These are phyloP conservation scores for Yasuhikotakia modesta DNA, from an alignment of 2,797 vertebrate genomes.

Conservation along the genomic window DNA sequence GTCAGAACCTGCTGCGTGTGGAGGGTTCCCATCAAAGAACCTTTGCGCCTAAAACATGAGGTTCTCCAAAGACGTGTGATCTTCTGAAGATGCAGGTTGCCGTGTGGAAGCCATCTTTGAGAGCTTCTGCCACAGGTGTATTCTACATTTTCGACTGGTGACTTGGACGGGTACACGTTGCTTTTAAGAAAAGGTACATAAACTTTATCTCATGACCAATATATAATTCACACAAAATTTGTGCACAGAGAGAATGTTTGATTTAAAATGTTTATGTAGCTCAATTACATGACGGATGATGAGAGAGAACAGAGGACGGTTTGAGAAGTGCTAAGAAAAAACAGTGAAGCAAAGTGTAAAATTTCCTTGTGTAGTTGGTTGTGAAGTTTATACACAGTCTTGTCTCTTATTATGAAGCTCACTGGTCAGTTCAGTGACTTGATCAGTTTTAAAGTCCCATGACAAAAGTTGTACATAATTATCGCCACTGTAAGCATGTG, in stretches of 20 bases:
- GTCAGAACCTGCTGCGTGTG: neutral
- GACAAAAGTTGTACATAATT: slow-evolving; percentile 71
- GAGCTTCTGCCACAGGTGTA: neutral
- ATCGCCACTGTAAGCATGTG: slow-evolving; percentile 64
- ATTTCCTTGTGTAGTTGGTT: neutral
- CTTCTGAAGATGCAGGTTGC: neutral
- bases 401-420: slow-evolving; percentile 12
- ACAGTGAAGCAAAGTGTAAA: neutral
- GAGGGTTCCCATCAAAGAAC: neutral
- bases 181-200: neutral
- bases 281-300: neutral
- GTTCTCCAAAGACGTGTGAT: neutral
- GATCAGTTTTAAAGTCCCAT: slow-evolving; percentile 42
- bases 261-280: neutral
- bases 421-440: slow-evolving; percentile 11
- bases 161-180: neutral
- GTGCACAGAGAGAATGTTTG: neutral
- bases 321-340: neutral
- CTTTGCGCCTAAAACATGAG: neutral
- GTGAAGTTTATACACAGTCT: slow-evolving; percentile 3
- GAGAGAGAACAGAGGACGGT: neutral
- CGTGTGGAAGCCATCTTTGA: neutral
- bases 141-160: neutral
- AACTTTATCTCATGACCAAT: neutral
- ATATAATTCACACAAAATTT: neutral